Evolutionary conservation across 2,888 invertebrate species (phyloP), one percentile per base, ranked within the genome.

Genomic region (Nephrotoma appendiculata): DNA sequence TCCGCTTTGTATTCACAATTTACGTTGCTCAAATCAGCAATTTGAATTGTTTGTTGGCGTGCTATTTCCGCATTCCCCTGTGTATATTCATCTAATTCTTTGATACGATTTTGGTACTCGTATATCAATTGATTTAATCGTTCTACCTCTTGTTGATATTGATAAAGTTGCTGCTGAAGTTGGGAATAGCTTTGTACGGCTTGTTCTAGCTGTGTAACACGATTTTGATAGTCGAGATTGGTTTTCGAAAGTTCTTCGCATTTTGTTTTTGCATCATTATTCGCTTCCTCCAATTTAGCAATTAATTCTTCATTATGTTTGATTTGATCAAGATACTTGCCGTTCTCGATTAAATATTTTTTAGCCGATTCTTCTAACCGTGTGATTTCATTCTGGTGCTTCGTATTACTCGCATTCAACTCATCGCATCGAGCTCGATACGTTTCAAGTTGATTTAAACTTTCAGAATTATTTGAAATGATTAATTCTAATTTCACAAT

Each of bases 201-300:
- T 6, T 86, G 87, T 87, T 90, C 89, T 45, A 89, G 89, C 2
- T 88, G 89, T 6, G 87, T 87, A 15, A 44, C 11, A 5, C 15
- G 84, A 84, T 84, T 84, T 43, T 84, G 84, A 84, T 84, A 84
- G 15, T 42, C 84, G n/a, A 7, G 12, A 84, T 84, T 84, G 19
- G 7, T 9, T 31, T 7, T 31, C 31, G 31, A 71, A 71, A 71
- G 9, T 9, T 71, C 71, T 71, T 71, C 71, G 31, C 31, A 71
- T 11, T 71, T 71, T 19, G 9, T 71, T 9, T 71, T 19, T 31
- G 31, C 31, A 31, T 71, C 71, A 31, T 31, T 71, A 71, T 9
- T 31, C 5, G 71, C 31, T 42, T 84, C 12, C 15, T 84, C 12
- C 15, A 84, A 15, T 42, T 42, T 48, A 31, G 0, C 31, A 9